Conservation (phyloP, 2,888 invertebrate genomes). For the Hoplodrina blanda region DNA sequence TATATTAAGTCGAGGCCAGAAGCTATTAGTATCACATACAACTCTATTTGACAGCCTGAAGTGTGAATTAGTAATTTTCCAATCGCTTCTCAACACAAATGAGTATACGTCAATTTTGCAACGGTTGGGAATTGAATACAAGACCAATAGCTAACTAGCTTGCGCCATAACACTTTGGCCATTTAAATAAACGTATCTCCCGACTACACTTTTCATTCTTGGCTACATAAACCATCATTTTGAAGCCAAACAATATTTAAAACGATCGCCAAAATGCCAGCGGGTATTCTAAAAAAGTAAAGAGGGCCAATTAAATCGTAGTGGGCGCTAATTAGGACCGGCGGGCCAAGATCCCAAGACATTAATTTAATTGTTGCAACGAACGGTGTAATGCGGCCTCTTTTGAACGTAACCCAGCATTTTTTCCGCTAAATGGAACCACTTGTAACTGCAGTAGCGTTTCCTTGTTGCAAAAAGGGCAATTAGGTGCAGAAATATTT, state of each 20-base stretch:
- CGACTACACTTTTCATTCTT: constrained; percentile 37
- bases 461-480: constrained; percentile 53
- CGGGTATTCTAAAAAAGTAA: constrained; percentile 55
- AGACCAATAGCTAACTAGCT: not conserved
- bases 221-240: constrained; percentile 43
- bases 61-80: constrained; percentile 1
- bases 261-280: constrained; percentile 45
- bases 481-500: constrained; percentile 61
- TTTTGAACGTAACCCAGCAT: constrained; percentile 57
- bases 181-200: constrained; percentile 16
- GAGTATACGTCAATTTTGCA: constrained; percentile 1
- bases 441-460: constrained; percentile 58
- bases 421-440: constrained; percentile 62
- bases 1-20: too few species aligned
- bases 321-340: constrained; percentile 64
- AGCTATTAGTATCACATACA: too few species aligned
- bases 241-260: constrained; percentile 57
- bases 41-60: not conserved
- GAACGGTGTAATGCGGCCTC: constrained; percentile 48
- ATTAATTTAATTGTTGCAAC: constrained; percentile 66
- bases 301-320: constrained; percentile 63
- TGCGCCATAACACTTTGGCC: not conserved
- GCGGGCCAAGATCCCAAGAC: constrained; percentile 55
- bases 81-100: constrained; percentile 5
- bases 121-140: not conserved